phyloP scores from a whole-genome alignment of 2,113 vertebrate genomes.

The Carassius carassius region DNA sequence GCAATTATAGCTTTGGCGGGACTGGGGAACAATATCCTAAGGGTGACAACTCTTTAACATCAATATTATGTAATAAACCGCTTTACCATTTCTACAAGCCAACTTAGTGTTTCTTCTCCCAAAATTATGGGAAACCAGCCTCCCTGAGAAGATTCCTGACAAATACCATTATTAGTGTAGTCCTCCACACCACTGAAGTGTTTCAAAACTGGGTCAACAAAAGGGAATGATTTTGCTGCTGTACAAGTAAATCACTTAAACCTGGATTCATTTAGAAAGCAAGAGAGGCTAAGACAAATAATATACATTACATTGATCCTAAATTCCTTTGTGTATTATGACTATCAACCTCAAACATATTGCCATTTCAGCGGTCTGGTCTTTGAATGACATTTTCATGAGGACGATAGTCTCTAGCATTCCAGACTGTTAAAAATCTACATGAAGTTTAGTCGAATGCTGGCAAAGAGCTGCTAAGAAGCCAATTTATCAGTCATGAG shows the following conservation, averaged over 20 bases:
- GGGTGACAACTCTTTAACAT: neutral
- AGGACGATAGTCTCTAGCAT: neutral
- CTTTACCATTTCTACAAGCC: neutral
- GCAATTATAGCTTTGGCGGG: neutral
- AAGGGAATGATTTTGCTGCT: neutral
- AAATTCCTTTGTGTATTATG: slow-evolving; percentile 9
- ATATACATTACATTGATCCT: neutral
- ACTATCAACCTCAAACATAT: neutral
- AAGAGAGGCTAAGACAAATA: neutral
- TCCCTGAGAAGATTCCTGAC: neutral
- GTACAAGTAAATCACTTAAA: neutral
- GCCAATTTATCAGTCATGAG: neutral
- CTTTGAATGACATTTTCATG: neutral
- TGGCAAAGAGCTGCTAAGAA: neutral
- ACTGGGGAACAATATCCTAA: neutral
- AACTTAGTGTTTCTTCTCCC: neutral
- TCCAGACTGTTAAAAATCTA: neutral
- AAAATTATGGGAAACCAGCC: neutral
- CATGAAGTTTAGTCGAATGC: neutral
- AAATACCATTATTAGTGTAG: neutral
- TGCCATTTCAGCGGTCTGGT: neutral
- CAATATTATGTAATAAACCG: neutral
- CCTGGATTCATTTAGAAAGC: slow-evolving; percentile 26
- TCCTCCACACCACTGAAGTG: slow-evolving; percentile 17
- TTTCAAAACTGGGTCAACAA: slow-evolving; percentile 14